Percentiles rank a stretch among this genome's conserved stretches.
Conservation (phyloP, 2,113 vertebrate species). For the Hypanus sabinus region DNA sequence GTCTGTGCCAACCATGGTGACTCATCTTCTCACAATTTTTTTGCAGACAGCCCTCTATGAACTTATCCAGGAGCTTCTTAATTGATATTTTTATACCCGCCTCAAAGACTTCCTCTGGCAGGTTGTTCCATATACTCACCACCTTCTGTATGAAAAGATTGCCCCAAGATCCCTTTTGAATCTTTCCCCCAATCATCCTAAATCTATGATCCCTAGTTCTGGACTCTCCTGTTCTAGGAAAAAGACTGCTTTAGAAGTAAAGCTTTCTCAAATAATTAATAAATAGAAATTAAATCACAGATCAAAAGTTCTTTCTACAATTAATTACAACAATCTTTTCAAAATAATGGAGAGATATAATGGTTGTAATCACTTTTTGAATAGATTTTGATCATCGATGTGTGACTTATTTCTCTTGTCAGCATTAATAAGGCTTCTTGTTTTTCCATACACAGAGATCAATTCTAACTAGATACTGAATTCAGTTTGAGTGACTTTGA, state of each 20-base stretch:
- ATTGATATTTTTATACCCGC: no score
- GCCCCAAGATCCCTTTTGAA: no score
- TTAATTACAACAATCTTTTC: not conserved
- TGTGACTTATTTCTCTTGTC: not conserved
- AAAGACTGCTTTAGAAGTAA: not conserved
- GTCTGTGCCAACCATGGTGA: no score
- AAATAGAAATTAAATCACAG: not conserved
- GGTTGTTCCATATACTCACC: no score
- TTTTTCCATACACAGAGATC: not conserved
- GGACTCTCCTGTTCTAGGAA: no score
- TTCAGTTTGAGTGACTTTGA: slow-evolving; percentile 7
- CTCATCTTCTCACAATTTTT: no score
- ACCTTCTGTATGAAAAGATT: no score
- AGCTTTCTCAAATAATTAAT: not conserved
- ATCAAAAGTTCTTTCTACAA: not conserved
- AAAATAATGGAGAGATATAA: slow-evolving; percentile 12
- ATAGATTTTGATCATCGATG: not conserved
- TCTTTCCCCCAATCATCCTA: no score
- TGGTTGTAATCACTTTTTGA: not conserved
- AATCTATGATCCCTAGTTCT: no score
- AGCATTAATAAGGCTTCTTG: not conserved
- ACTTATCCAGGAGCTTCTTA: no score
- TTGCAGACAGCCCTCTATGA: no score
- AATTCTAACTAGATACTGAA: not conserved
- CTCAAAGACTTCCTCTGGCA: no score